Conservation (phyloP, 2,888 invertebrate genomes). For the Patella caerulea region DNA sequence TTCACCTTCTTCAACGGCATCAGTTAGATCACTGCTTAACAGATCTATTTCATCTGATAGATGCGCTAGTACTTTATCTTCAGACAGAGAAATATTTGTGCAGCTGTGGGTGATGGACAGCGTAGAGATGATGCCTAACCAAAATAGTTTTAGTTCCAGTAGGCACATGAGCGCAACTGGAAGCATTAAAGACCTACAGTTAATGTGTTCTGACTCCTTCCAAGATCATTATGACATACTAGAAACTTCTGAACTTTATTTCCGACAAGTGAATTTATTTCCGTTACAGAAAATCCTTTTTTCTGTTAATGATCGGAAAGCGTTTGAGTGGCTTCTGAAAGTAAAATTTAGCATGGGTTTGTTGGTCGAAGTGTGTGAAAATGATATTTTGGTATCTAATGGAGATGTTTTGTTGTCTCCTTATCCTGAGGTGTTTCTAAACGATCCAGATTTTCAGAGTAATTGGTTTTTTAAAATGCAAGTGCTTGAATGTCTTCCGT, state of each 20-base stretch:
- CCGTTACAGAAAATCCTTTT: constrained; percentile 55
- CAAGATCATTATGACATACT: constrained; percentile 54
- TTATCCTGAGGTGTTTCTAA: constrained; percentile 45
- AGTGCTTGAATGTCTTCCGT: constrained; percentile 58
- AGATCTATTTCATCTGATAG: background rate
- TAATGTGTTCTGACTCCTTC: constrained; percentile 44
- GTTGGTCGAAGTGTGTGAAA: constrained; percentile 46
- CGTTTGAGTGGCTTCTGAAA: constrained; percentile 56
- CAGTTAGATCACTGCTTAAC: background rate
- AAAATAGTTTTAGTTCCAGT: background rate
- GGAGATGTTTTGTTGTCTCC: constrained; percentile 60
- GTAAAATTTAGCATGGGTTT: constrained; percentile 55
- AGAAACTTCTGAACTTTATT: constrained; percentile 40
- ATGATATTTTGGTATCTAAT: constrained; percentile 50
- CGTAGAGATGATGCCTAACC: background rate
- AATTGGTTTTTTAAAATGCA: constrained; percentile 54
- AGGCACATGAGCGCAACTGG: background rate
- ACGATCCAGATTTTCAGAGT: constrained; percentile 48
- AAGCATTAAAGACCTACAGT: background rate
- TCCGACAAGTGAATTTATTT: constrained; percentile 47
- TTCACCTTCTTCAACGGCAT: background rate
- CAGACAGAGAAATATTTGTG: background rate
- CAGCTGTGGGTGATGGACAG: background rate
- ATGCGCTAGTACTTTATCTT: background rate
- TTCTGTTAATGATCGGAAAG: constrained; percentile 49